Percentiles rank a stretch among this genome's conserved stretches.
Conservation (phyloP, 2,113 vertebrate species). For the Oreocharis arfaki region DNA sequence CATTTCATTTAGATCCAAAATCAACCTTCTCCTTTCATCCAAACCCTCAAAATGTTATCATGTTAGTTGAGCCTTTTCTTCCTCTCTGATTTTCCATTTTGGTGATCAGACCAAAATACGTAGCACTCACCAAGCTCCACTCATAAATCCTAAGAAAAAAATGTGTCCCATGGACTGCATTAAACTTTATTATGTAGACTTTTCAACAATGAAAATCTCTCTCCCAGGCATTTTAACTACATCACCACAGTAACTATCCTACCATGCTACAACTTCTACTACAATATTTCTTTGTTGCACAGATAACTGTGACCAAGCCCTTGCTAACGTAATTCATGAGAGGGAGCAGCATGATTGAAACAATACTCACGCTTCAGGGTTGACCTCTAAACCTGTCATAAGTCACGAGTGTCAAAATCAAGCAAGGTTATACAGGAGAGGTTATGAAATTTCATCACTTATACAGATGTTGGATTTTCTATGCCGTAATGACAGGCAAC, state of each 20-base stretch:
- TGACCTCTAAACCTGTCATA: conserved; percentile 60
- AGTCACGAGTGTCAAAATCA: conserved; percentile 61
- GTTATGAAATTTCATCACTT: conserved; percentile 61
- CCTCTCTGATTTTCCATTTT: conserved; percentile 36
- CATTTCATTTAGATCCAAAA: neutral
- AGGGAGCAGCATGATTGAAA: conserved; percentile 49
- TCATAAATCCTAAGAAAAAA: conserved; percentile 39
- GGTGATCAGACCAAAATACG: neutral
- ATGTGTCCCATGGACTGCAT: neutral
- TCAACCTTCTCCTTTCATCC: neutral
- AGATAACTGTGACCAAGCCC: conserved; percentile 57
- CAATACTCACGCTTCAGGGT: conserved; percentile 53
- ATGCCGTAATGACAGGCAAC: neutral
- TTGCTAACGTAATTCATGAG: conserved; percentile 50
- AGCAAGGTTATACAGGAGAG: conserved; percentile 34
- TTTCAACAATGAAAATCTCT: conserved; percentile 46
- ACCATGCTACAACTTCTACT: conserved; percentile 35
- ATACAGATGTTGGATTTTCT: conserved; percentile 45
- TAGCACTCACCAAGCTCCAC: conserved; percentile 30
- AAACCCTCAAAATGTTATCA: neutral
- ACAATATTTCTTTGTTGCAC: conserved; percentile 62
- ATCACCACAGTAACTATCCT: conserved; percentile 55
- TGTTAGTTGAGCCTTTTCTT: neutral
- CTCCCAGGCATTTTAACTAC: conserved; percentile 54
- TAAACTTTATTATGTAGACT: conserved; percentile 48